These are phyloP conservation scores for Malurus melanocephalus DNA, from an alignment of 2,113 vertebrate genomes.

Conservation along the genomic window DNA sequence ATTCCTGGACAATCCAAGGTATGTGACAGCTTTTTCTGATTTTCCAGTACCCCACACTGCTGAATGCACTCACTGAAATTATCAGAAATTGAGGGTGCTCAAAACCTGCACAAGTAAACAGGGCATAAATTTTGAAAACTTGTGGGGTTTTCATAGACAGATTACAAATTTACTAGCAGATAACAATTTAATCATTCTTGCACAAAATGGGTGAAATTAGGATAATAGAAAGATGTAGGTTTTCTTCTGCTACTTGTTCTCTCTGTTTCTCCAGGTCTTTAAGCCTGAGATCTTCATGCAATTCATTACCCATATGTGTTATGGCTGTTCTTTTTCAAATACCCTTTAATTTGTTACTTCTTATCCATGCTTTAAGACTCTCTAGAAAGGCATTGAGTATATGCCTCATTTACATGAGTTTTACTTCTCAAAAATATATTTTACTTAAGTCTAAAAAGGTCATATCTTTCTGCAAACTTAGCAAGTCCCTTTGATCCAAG, in stretches of 20 bases:
- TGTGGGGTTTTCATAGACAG: neutral
- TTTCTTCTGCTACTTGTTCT: neutral
- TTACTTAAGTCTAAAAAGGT: neutral
- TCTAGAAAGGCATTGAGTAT: neutral
- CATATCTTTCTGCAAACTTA: neutral
- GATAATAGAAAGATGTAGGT: neutral
- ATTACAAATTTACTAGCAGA: neutral
- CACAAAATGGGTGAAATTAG: neutral
- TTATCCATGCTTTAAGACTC: neutral
- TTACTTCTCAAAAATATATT: neutral
- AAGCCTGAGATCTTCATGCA: neutral
- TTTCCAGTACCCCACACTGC: neutral
- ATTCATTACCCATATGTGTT: neutral
- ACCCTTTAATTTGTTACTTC: neutral
- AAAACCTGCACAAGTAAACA: neutral
- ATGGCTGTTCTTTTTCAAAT: neutral
- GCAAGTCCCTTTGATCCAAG: neutral
- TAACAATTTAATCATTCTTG: neutral
- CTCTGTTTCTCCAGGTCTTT: neutral
- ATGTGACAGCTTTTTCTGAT: accelerated
- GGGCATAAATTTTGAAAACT: neutral
- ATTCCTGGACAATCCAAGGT: neutral
- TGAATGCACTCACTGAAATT: neutral
- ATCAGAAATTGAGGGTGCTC: neutral
- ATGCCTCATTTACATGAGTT: neutral